Evolutionary conservation across 2,797 vertebrate genomes (phyloP), one percentile per base, ranked within the genome.

Genomic region (Champsocephalus esox): DNA sequence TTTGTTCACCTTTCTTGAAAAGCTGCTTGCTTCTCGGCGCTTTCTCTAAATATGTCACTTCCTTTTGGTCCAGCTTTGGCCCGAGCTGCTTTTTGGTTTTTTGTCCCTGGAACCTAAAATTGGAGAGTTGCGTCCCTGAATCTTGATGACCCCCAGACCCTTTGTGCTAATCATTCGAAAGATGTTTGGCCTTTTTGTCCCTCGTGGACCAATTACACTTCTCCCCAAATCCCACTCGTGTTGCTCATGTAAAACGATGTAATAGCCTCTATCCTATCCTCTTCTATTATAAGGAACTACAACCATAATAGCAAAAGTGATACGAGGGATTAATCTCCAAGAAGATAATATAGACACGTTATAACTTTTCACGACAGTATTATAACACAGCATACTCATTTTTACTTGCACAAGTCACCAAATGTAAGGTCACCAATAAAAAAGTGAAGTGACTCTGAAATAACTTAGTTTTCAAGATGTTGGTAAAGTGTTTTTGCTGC

Each of bases 201-300:
- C 87, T 71, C 50, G 59, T 48, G 84, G 87, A 83, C 87, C 87
- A 92, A 92, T 92, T 91, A 70, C 46, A 45, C 55, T 49, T 64
- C 75, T 73, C 59, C 45, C 59, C 21, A 82, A 38, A 62, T 38
- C 74, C 67, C 70, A 66, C 57, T 73, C 38, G 48, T 60, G 19
- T 41, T 75, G 62, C 67, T 77, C 46, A 70, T 75, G 62, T 65
- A 63, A 41, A 81, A 75, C 59, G 77, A 54, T 81, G 76, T 52
- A 75, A 66, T 9, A 61, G 38, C 28, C 21, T 49, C 57, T 38
- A 9, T 38, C 34, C 34, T 38, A 0, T 38, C 34, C 34, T 38
- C 0, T 38, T 38, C 6, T 2, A 38, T 7, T 28, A 38, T 38
- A 38, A 7, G 28, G 12, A 79, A 82, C 65, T 8, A 8, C 21